Base-by-base conservation (phyloP, 1,140 invertebrate genomes). In the Dendroctonus valens region DNA sequence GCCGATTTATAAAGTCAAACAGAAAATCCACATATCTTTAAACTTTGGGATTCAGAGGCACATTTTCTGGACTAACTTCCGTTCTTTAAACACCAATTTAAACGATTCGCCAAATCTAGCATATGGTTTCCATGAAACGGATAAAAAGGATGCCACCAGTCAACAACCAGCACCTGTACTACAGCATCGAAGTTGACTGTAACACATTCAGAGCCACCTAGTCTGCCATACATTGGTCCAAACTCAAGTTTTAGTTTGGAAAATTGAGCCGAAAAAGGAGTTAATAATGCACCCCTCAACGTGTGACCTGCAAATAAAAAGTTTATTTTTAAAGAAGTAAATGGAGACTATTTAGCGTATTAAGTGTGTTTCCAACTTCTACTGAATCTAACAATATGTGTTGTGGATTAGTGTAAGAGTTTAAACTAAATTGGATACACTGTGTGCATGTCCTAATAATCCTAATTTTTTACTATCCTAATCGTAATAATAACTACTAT, bases 101-200 rank as follows among this genome's bases (percentile, higher is more conserved):
- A n/a, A 55, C 39, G 38, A 40, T 26, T 83, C 79, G 69, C 81
- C 81, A 26, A 26, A 26, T 26, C 26, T 26, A 26, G 26, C 26
- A 26, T 26, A 26, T 26, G 26, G 26, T 26, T 26, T 26, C 26
- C 26, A 26, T 26, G 26, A 76, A 85, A 80, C 8, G 87, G 89
- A 78, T 90, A 91, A 61, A 79, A 80, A 0, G 86, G 85, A 76
- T 90, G 83, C 89, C 89, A 91, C 89, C 89, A 91, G 69, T 89
- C 84, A 59, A 87, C 79, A 12, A 90, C 80, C 54, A 80, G 75
- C 6, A 87, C 78, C 62, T 83, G 83, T n/a, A 84, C 74, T 14
- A 89, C 87, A 42, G 84, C 82, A 73, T 88, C 87, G 7, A 91
- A 73, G 0, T 83, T 73, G 11, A 86, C 74, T 12, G 75, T 71